Conservation (phyloP, 1,140 invertebrate genomes). For the Meloidogyne exigua region DNA sequence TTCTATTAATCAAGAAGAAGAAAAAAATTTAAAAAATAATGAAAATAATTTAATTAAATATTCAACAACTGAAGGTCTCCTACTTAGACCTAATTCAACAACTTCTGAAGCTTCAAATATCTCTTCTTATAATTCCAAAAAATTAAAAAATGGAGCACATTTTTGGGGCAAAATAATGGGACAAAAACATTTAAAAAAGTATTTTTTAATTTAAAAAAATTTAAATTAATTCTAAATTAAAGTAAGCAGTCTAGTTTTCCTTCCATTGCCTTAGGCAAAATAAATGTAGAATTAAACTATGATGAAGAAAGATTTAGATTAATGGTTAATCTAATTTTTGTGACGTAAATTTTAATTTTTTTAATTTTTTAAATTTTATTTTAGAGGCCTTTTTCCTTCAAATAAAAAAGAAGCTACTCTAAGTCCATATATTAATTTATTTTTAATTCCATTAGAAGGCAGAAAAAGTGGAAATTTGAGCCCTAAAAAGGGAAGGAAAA, state of each 20-base stretch:
- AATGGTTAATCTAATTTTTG: slow-evolving; percentile 40
- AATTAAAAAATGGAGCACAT: slow-evolving; percentile 14
- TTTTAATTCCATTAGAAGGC: slow-evolving; percentile 34
- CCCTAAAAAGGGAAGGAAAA: slow-evolving; percentile 27
- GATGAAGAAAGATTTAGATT: slow-evolving; percentile 47
- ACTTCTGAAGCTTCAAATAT: background rate
- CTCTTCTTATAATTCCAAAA: background rate
- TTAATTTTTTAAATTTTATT: slow-evolving; percentile 4
- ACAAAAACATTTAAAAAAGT: slow-evolving; percentile 24
- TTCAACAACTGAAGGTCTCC: background rate
- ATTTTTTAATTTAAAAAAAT: background rate
- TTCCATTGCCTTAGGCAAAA: slow-evolving; percentile 37
- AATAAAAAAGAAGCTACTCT: slow-evolving; percentile 39
- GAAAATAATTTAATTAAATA: background rate
- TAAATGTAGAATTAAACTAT: slow-evolving; percentile 42
- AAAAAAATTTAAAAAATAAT: too few species aligned
- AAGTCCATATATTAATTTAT: slow-evolving; percentile 48
- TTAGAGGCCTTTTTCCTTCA: slow-evolving; percentile 41
- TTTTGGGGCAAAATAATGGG: slow-evolving; percentile 21
- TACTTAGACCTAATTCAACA: background rate
- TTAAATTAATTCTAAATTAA: background rate
- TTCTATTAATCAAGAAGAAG: too few species aligned
- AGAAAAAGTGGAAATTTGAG: background rate
- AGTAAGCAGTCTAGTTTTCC: slow-evolving; percentile 1
- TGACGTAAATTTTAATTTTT: slow-evolving; percentile 21